Conservation (phyloP, 2,113 vertebrate genomes). For the Glaucidium brasilianum region DNA sequence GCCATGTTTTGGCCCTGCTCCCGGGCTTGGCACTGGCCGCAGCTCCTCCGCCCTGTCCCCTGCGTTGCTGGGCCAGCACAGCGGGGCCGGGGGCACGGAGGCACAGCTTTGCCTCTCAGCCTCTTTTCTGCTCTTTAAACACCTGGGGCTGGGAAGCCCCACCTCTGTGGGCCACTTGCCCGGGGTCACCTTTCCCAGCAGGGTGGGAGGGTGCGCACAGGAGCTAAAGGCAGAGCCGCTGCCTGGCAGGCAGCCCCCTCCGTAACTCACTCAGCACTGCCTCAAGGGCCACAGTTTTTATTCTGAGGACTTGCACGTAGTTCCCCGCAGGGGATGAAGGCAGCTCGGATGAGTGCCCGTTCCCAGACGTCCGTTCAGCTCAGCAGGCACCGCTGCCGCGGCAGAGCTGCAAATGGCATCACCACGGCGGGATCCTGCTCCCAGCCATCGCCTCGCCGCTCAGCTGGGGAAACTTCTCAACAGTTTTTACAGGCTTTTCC, state of each 20-base stretch:
- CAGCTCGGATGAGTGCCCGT: neutral
- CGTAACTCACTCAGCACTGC: fast-evolving
- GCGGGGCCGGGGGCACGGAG: neutral
- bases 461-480: neutral
- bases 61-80: neutral
- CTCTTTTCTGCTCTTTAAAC: neutral
- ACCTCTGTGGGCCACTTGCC: fast-evolving
- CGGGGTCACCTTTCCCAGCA: neutral
- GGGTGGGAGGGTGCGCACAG: fast-evolving
- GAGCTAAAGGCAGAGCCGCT: neutral
- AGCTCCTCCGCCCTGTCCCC: neutral
- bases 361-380: neutral
- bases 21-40: neutral
- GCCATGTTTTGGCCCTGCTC: neutral
- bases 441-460: fast-evolving
- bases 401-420: neutral
- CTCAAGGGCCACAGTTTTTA: neutral
- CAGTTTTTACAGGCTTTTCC: neutral
- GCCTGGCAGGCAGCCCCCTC: neutral
- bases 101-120: neutral
- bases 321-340: fast-evolving
- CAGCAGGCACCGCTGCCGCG: fast-evolving
- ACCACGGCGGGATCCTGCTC: fast-evolving
- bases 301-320: neutral
- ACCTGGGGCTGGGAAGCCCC: neutral